Conservation (phyloP, 2,888 invertebrate genomes). For the Chloromyia formosa region DNA sequence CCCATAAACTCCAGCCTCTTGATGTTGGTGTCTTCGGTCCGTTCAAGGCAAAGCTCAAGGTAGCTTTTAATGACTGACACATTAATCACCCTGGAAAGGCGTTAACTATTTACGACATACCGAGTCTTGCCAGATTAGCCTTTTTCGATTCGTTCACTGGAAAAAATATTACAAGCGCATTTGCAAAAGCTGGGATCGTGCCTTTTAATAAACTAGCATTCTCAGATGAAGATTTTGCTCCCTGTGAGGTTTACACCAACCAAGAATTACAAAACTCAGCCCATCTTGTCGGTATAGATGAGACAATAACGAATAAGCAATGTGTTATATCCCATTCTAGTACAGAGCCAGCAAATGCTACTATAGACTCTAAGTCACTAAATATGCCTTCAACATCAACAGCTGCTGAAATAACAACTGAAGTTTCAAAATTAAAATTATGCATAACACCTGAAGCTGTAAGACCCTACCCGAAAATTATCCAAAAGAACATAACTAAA, state of each 20-base stretch:
- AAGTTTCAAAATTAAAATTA: background rate
- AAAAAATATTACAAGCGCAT: slow-evolving; percentile 8
- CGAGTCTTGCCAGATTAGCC: too few species aligned
- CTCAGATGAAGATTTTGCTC: slow-evolving; percentile 1
- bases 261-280: too few species aligned
- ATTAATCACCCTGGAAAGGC: too few species aligned
- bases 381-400: background rate
- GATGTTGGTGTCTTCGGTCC: too few species aligned
- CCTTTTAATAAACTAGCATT: slow-evolving; percentile 6
- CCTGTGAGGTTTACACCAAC: slow-evolving; percentile 16
- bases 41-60: too few species aligned
- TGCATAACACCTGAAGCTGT: background rate
- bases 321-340: background rate
- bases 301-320: background rate
- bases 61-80: slow-evolving; percentile 21
- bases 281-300: background rate
- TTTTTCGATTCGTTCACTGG: too few species aligned
- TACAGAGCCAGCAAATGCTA: background rate
- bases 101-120: too few species aligned
- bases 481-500: background rate
- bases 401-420: background rate
- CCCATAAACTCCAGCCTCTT: too few species aligned
- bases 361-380: background rate
- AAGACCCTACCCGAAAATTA: background rate
- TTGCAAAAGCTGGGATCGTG: slow-evolving; percentile 5